Evolutionary conservation across 2,888 invertebrate genomes (phyloP), one percentile per base, ranked within the genome.

Genomic region (Podotricha telesiphe): DNA sequence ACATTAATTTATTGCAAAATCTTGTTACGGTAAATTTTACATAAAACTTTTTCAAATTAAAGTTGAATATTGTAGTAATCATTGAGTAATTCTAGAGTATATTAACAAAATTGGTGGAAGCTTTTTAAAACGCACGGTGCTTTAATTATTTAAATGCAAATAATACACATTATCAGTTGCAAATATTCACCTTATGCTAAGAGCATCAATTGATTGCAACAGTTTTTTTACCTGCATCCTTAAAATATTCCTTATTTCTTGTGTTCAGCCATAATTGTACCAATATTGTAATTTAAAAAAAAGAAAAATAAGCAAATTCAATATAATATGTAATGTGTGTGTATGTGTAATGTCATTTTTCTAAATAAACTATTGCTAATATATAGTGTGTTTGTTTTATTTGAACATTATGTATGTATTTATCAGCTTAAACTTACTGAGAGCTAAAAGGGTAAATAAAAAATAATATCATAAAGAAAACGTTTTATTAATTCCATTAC

Each of bases 401-500:
- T 28, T 45, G 22, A n/a, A 28, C 28, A 28, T 4, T 28, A 28
- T 28, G 6, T 28, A 28, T 28, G n/a, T n/a, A n/a, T n/a, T n/a
- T n/a, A n/a, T n/a, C n/a, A n/a, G n/a, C n/a, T n/a, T n/a, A n/a
- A n/a, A n/a, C n/a, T n/a, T n/a, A n/a, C n/a, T n/a, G n/a, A n/a
- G n/a, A n/a, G n/a, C n/a, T n/a, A 20, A 20, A 15, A 20, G 28
- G 20, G 58, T 59, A 42, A 45, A 59, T 59, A 45, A 59, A 58
- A 42, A 20, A 15, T 7, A n/a, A 37, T 7, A 71, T 80, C 70
- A 77, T 76, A 71, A 77, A 78, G 74, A 77, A 81, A 85, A 84
- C 81, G 79, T 84, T 88, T 88, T 84, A 88, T 86, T 87, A 70
- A 68, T 68, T 86, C 82, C 84, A 86, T 86, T 88, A 88, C 85